Evolutionary conservation across 1,140 invertebrate species (phyloP), one percentile per base, ranked within the genome.

Genomic region (Calephelis virginiensis): DNA sequence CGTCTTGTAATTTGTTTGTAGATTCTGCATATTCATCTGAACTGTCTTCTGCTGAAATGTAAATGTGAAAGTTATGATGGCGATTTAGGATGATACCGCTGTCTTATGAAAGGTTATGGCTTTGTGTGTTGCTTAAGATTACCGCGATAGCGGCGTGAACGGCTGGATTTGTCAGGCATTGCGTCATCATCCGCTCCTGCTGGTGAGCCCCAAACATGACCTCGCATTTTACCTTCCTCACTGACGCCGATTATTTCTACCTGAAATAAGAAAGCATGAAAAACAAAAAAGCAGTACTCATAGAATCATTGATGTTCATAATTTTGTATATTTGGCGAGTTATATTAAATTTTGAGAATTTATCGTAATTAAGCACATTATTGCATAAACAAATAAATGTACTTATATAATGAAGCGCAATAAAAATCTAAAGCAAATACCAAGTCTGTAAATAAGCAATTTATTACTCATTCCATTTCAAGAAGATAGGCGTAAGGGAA

Each of bases 31-130:
- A 86, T 76, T 90, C 88, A 81, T 90, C 86, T 78, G 88, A 90
- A 81, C 88, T 90, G 79, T 89, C 85, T 73, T 88, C 84, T 69
- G 88, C 86, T 89, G 85, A 89, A 90, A 90, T 78, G 81, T 78
- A 90, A 90, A 89, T 74, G 84, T 82, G 72, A 84, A 77, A 70
- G 77, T 86, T 90, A 86, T 88, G 85, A 84, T 77, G 82, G 77
- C 71, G 63, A 78, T 69, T 63, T 74, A 74, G 77, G 82, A 77
- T 78, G 78, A 72, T 74, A 80, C 75, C 78, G 75, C 72, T 76
- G 67, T 75, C 40, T 73, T 72, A 80, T 79, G 74, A 72, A 75
- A 76, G 75, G 69, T 80, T 83, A 86, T 69, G 80, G 77, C 70
- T 78, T 74, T 80, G 75, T 76, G 72, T 73, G 73, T 67, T 78